Evolutionary conservation across 2,113 vertebrate species (phyloP).

Genomic region (Leucopsar rothschildi): DNA sequence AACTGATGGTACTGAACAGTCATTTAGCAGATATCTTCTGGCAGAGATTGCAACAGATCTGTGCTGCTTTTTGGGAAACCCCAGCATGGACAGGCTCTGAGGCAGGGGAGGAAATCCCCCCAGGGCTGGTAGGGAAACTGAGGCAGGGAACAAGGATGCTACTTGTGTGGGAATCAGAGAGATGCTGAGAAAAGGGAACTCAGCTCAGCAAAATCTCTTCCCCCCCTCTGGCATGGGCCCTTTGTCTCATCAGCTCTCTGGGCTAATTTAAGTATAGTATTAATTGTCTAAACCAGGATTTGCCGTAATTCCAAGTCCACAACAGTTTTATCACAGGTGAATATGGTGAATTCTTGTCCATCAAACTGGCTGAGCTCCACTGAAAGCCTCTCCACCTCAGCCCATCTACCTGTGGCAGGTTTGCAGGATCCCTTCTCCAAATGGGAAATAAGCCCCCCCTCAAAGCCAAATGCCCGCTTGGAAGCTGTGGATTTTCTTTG

Average conservation of each 20-base stretch:
- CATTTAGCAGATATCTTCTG: not conserved
- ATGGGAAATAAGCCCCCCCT: accelerated
- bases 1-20: not conserved
- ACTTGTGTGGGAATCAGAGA: not conserved
- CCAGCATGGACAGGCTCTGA: not conserved
- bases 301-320: not conserved
- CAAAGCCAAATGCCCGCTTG: not conserved
- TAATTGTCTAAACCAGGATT: not conserved
- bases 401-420: not conserved
- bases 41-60: not conserved
- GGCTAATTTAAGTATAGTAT: not conserved
- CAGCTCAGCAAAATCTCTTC: not conserved
- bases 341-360: not conserved
- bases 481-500: not conserved
- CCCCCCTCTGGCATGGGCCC: accelerated
- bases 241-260: not conserved
- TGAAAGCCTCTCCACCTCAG: not conserved
- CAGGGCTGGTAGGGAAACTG: not conserved
- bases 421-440: not conserved
- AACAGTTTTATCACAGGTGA: not conserved
- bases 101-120: not conserved
- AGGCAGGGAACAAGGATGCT: not conserved
- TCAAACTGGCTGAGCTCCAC: not conserved
- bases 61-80: not conserved
- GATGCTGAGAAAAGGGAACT: not conserved